These are phyloP conservation scores for Rallus limicola DNA, from an alignment of 2,113 vertebrate species.

Conservation along the genomic window DNA sequence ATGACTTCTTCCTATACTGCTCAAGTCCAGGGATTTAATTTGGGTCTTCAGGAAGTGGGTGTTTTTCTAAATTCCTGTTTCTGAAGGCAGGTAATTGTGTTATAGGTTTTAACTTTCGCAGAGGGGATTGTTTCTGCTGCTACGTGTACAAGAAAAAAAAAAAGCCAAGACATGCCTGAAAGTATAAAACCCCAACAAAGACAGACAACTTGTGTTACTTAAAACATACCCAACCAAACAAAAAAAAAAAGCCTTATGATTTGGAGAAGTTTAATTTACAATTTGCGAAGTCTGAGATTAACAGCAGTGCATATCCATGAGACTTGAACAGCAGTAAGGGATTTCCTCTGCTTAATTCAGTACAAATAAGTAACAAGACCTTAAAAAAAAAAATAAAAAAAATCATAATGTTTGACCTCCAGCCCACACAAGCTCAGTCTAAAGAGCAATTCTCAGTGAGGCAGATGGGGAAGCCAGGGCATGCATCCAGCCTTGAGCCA, in stretches of 20 bases:
- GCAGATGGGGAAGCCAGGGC: neutral
- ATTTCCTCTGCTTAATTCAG: neutral
- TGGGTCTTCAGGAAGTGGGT: neutral
- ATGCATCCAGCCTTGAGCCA: neutral
- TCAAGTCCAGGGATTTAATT: neutral
- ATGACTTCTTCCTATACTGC: neutral
- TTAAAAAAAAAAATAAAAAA: neutral
- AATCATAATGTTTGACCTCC: neutral
- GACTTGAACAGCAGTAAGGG: neutral
- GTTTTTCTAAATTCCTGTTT: neutral
- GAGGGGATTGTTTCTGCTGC: neutral
- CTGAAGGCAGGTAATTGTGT: neutral
- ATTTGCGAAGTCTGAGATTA: neutral
- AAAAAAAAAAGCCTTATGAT: neutral
- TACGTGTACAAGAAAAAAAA: fast-evolving
- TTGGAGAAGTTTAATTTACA: neutral
- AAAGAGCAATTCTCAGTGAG: neutral
- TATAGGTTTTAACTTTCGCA: neutral
- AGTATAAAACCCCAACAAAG: neutral
- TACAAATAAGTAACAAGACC: neutral
- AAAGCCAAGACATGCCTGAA: neutral
- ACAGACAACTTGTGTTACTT: neutral
- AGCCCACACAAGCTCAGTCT: neutral
- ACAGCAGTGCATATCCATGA: neutral
- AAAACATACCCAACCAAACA: neutral